Evolutionary conservation across 2,888 invertebrate genomes (phyloP), one percentile per base, ranked within the genome.

Genomic region (Callosobruchus maculatus): DNA sequence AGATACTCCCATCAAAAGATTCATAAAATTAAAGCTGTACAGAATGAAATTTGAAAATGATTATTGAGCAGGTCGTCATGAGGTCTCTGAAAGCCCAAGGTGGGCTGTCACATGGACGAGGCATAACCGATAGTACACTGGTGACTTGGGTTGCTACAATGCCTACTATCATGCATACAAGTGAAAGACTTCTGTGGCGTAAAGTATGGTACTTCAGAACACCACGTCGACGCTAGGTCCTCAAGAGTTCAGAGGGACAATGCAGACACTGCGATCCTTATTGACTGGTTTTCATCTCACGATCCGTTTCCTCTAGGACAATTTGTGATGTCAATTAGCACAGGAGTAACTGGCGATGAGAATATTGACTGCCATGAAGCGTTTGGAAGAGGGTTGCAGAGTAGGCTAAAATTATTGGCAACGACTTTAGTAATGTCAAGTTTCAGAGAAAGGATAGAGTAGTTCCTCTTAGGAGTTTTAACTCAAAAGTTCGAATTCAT

Each of bases 61-160:
- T 83, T 0, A 86, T 86, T 74, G 82, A 83, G 74, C 82, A 82
- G 72, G 78, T 78, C 7, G 73, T 82, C 74, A 82, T 83, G 82
- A 83, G 82, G 78, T n/a, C 80, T 2, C 81, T 82, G 76, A 86
- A 86, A 83, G 85, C 83, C 82, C 82, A 83, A 81, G 85, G 85
- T 78, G 85, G 85, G 78, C 77, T 86, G 79, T 71, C 85, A 83
- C 85, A 83, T 81, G 85, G 85, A 9, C 79, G 85, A 83, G 84
- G 85, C 83, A 85, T 83, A 22, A 67, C 78, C 78, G 83, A 85
- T 13, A 84, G 83, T 77, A 84, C 84, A n/a, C 79, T 85, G 76
- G 81, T 84, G 77, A 85, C 84, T 83, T 85, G 84, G 84, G 81
- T 84, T 79, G 82, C 81, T 78, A 72, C 81, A 67, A 82, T 81